phyloP scores from a whole-genome alignment of 2,888 invertebrate species.

The Papilio demoleus region DNA sequence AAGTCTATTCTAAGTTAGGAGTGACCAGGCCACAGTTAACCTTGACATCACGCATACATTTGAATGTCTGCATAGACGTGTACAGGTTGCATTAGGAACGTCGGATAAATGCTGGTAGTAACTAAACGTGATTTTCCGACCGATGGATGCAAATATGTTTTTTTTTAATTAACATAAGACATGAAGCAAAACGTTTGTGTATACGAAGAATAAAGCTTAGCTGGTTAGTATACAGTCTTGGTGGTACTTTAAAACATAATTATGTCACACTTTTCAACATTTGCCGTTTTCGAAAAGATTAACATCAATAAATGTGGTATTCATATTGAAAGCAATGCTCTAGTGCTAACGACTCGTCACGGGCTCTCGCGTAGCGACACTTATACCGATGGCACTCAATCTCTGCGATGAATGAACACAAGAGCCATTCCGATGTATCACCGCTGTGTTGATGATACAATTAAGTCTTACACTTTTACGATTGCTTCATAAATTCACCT shows the following conservation, averaged over 20 bases:
- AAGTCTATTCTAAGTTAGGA: no score
- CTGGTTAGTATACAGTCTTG: no score
- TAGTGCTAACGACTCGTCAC: conserved; percentile 61
- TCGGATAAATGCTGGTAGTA: no score
- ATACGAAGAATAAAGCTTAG: no score
- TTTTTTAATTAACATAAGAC: no score
- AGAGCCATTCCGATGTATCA: conserved; percentile 28
- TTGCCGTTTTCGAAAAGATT: not conserved
- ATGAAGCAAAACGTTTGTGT: no score
- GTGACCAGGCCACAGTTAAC: no score
- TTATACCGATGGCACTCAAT: conserved; percentile 53
- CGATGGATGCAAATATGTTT: no score
- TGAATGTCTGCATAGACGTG: no score
- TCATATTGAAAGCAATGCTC: conserved; percentile 75
- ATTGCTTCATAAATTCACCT: not conserved
- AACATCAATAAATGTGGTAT: conserved; percentile 58
- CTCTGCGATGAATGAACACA: conserved; percentile 44
- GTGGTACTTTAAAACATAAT: not conserved
- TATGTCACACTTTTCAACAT: not conserved
- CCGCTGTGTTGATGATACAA: conserved; percentile 29
- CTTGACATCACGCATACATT: no score
- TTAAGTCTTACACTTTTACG: conserved; percentile 10
- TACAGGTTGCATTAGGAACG: no score
- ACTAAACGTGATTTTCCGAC: no score
- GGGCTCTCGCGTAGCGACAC: conserved; percentile 59